Conservation (phyloP, 35 echinoderm and acorn worm species). For the Lytechinus pictus region DNA sequence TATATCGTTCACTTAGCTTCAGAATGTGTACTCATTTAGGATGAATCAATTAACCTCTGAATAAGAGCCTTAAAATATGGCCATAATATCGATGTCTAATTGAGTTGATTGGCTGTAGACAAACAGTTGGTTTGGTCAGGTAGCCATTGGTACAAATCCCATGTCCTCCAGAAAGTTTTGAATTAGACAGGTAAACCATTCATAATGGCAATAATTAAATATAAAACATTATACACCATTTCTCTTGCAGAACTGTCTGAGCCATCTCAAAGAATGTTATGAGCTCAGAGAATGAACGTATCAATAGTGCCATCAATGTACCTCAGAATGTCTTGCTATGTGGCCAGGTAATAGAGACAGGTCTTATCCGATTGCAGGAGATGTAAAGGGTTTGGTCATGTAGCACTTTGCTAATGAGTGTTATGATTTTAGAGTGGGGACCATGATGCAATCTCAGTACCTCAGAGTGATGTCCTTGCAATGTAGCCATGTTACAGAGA, state of each 20-base stretch:
- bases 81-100: no score
- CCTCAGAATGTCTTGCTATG: constrained; percentile 72
- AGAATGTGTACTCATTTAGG: constrained; percentile 47
- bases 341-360: constrained; percentile 82
- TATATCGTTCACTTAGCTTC: no score
- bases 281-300: constrained; percentile 51
- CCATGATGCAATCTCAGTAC: constrained; percentile 76
- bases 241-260: background rate
- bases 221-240: no score
- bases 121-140: no score
- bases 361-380: no score
- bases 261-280: background rate
- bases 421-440: constrained; percentile 57
- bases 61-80: constrained; percentile 64
- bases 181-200: no score
- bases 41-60: constrained; percentile 68
- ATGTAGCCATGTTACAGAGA: constrained; percentile 12
- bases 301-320: constrained; percentile 80
- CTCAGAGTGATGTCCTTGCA: constrained; percentile 72
- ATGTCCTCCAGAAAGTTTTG: no score
- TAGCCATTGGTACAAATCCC: no score
- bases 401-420: background rate
- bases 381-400: no score
- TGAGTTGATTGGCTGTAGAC: no score
- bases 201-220: no score